Conservation (phyloP, 2,113 vertebrate genomes). For the Anolis carolinensis region DNA sequence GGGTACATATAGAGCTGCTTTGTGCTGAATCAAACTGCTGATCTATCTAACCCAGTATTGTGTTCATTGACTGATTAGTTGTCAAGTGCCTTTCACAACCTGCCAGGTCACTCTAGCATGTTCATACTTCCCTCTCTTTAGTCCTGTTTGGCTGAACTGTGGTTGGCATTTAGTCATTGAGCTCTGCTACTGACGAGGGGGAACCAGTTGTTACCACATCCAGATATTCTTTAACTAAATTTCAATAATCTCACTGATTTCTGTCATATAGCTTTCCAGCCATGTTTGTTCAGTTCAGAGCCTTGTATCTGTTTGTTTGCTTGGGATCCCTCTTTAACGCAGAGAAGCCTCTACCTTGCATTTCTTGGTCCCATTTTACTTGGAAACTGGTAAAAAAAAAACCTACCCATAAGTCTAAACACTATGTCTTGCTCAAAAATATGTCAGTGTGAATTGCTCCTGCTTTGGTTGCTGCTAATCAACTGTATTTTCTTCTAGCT, state of each 20-base stretch:
- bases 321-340: background rate
- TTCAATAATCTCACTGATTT: background rate
- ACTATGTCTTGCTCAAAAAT: background rate
- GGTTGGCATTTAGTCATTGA: background rate
- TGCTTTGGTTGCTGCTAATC: background rate
- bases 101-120: background rate
- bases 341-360: background rate
- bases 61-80: background rate
- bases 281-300: background rate
- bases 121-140: background rate
- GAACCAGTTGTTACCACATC: no score
- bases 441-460: no score
- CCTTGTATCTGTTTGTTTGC: background rate
- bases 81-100: background rate
- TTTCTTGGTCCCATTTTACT: background rate
- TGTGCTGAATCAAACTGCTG: background rate
- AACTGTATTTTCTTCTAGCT: background rate
- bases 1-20: background rate
- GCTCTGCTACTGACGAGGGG: background rate
- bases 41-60: background rate
- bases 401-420: background rate
- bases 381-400: background rate
- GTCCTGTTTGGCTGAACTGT: background rate
- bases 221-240: background rate
- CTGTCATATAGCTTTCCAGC: background rate